These are phyloP conservation scores for Zoanthus sociatus DNA, from an alignment of 92 coral and sea anemone genomes.

Conservation along the genomic window DNA sequence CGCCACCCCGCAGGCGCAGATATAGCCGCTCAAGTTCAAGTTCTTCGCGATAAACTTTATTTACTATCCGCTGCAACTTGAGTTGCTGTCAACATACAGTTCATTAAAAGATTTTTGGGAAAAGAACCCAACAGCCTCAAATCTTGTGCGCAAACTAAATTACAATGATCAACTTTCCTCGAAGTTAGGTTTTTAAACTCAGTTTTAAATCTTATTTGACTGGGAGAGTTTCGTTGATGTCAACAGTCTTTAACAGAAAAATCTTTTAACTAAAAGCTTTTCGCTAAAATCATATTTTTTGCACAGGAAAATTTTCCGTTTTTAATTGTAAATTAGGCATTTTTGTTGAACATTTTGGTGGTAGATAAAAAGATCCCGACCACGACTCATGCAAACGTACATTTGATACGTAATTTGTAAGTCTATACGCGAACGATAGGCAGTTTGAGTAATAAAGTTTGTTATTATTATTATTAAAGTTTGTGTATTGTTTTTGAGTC, in stretches of 20 bases:
- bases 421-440: no score
- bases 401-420: no score
- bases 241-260: not conserved
- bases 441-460: no score
- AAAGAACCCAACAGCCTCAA: not conserved
- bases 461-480: no score
- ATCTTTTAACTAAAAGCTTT: no score
- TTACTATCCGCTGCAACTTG: not conserved
- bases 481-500: no score
- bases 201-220: not conserved
- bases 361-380: no score
- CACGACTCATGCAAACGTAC: no score
- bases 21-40: conserved; percentile 90
- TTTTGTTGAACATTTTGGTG: no score
- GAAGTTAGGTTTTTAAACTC: not conserved
- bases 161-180: not conserved
- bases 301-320: no score
- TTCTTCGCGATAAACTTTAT: conserved; percentile 58
- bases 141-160: not conserved
- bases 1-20: conserved; percentile 87
- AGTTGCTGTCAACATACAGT: not conserved
- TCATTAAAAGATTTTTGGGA: not conserved
- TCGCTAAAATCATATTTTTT: no score
- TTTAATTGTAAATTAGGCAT: no score
- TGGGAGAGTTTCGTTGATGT: not conserved